Conservation (phyloP, 2,888 invertebrate genomes). For the Ormyrus pomaceus region DNA sequence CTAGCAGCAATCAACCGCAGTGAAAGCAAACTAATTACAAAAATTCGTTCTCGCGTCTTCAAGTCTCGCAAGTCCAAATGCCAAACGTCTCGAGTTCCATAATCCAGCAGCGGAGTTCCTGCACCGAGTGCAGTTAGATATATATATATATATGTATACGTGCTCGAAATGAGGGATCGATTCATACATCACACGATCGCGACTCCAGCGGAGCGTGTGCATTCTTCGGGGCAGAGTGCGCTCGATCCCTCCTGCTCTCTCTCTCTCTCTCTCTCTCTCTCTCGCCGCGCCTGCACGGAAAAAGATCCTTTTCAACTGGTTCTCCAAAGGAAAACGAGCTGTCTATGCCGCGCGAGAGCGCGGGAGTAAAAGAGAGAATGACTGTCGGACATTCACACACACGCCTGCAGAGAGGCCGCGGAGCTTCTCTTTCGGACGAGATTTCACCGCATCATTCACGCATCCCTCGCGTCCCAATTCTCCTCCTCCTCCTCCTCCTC, state of each 20-base stretch:
- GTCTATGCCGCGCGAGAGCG: not conserved
- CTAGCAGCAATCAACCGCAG: no score
- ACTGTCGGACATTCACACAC: conserved; percentile 12
- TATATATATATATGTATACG: not conserved
- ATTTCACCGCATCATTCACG: conserved; percentile 37
- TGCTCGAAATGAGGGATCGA: conserved; percentile 21
- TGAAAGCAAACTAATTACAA: no score
- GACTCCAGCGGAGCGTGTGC: no score
- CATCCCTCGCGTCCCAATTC: conserved; percentile 36
- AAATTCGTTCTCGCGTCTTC: no score
- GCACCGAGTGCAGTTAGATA: no score
- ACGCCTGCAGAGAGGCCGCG: not conserved
- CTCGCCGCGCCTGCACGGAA: not conserved
- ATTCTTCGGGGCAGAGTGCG: not conserved
- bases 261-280: no score
- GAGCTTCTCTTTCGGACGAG: conserved; percentile 20
- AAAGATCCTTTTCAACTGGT: conserved; percentile 41
- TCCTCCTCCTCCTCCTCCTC: not conserved
- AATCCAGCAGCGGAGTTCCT: no score
- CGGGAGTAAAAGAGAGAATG: not conserved
- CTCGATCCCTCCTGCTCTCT: no score
- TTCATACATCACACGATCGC: not conserved
- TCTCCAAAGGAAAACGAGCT: conserved; percentile 28
- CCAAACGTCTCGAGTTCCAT: no score
- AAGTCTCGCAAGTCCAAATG: no score